Percentiles rank a stretch among this genome's conserved stretches.
These are phyloP conservation scores for Apteryx mantelli DNA, from an alignment of 2,113 vertebrate species.

Conservation along the genomic window DNA sequence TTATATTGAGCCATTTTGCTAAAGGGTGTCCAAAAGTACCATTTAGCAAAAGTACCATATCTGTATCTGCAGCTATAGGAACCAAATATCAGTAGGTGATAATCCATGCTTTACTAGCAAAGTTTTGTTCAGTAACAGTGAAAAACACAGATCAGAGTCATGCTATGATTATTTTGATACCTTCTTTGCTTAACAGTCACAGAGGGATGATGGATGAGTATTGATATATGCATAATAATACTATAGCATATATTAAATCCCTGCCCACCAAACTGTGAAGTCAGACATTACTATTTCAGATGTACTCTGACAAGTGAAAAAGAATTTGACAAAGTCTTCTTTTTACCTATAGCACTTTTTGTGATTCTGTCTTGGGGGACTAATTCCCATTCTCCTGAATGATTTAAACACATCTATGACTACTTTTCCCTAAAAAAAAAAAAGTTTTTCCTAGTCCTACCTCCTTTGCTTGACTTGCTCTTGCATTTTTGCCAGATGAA, in stretches of 20 bases:
- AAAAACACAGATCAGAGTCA: background rate
- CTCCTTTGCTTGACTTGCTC: background rate
- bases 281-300: background rate
- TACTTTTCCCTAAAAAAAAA: background rate
- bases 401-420: background rate
- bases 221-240: conserved; percentile 33
- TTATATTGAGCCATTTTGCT: background rate
- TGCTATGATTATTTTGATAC: conserved; percentile 47
- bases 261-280: conserved; percentile 27
- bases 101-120: background rate
- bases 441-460: rapidly evolving
- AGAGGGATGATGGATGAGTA: background rate
- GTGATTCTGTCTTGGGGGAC: background rate
- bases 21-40: background rate
- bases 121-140: background rate
- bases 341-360: background rate
- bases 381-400: background rate
- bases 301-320: background rate
- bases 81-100: background rate
- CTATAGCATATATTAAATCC: conserved; percentile 20
- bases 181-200: conserved; percentile 2
- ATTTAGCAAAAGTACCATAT: background rate
- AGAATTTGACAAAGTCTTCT: background rate
- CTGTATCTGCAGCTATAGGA: background rate
- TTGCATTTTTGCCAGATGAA: background rate